Conservation (phyloP, 2,797 vertebrate genomes). For the Amblyraja radiata region DNA sequence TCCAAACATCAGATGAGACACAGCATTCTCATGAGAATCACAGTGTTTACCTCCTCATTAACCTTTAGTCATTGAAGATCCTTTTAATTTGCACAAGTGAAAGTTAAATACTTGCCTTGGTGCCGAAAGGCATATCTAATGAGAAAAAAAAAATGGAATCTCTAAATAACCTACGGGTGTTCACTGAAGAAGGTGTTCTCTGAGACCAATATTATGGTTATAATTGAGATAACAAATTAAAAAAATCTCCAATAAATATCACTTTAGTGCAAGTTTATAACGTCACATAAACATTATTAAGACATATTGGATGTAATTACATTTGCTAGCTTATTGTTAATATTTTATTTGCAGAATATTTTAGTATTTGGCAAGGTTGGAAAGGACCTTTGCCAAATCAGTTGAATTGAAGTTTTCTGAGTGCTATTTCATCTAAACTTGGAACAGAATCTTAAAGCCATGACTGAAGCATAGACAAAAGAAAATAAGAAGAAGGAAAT, state of each 20-base stretch:
- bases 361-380: background rate
- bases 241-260: background rate
- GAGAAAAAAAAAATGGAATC: too few species aligned
- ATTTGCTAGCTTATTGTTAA: background rate
- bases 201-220: background rate
- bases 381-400: background rate
- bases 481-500: background rate
- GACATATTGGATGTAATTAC: background rate
- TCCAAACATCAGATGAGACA: too few species aligned
- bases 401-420: background rate
- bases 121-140: too few species aligned
- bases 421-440: background rate
- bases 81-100: too few species aligned
- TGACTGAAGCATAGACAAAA: background rate
- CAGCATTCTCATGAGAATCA: too few species aligned
- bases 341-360: background rate
- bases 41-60: too few species aligned
- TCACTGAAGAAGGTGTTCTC: too few species aligned
- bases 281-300: background rate
- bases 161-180: too few species aligned
- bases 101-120: too few species aligned
- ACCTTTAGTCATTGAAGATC: too few species aligned
- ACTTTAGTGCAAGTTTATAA: background rate
- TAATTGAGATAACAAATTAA: background rate
- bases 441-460: background rate